Conservation (phyloP, 2,113 vertebrate species). For the Aramus guarauna region DNA sequence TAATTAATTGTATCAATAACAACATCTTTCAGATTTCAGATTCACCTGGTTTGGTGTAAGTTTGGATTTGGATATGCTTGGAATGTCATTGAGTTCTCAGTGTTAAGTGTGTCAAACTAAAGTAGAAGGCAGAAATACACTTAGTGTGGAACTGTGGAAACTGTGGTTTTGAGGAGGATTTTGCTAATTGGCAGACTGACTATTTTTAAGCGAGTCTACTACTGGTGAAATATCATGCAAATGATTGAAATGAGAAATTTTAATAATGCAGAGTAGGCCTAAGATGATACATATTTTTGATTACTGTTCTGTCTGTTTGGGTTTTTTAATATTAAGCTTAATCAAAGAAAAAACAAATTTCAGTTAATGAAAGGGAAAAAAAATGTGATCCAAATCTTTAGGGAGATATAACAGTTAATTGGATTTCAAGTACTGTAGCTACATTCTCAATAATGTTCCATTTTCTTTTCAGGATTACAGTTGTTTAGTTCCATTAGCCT, state of each 20-base stretch:
- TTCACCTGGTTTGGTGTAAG: not conserved
- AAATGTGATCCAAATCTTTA: not conserved
- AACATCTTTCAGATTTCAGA: not conserved
- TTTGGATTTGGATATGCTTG: not conserved
- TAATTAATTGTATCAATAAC: not conserved
- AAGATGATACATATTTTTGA: slow-evolving; percentile 14
- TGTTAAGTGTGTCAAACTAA: not conserved
- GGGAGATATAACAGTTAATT: slow-evolving; percentile 58
- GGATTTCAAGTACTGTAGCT: slow-evolving; percentile 50
- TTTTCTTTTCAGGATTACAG: slow-evolving; percentile 45
- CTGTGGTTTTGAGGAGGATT: not conserved
- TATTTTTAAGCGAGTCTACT: not conserved
- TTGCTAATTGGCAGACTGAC: not conserved
- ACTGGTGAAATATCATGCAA: not conserved
- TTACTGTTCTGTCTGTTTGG: not conserved
- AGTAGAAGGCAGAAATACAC: not conserved
- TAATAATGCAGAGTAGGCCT: slow-evolving; percentile 21
- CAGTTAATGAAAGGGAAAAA: slow-evolving; percentile 36
- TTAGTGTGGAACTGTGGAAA: not conserved
- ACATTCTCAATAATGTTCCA: slow-evolving; percentile 12
- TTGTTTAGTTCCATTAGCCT: slow-evolving; percentile 52
- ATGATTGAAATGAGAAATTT: not conserved
- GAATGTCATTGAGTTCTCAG: not conserved
- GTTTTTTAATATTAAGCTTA: slow-evolving; percentile 53
- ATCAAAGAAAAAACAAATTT: slow-evolving; percentile 34